phyloP scores from a whole-genome alignment of 1,140 invertebrate species.

The Maniola jurtina region DNA sequence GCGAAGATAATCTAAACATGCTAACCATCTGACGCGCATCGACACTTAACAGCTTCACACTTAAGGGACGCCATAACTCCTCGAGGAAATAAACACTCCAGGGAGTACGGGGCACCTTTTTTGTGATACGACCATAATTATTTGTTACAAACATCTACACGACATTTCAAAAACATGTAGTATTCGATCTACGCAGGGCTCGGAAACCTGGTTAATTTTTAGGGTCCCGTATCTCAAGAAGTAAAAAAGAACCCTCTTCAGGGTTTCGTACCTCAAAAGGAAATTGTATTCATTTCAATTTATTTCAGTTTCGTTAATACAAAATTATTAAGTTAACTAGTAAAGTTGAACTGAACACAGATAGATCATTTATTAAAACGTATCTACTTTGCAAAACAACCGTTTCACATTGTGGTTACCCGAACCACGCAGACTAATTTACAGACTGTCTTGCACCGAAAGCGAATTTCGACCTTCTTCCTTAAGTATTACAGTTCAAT shows the following conservation, averaged over 20 bases:
- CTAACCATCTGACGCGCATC: slow-evolving; percentile 22
- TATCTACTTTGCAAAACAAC: background rate
- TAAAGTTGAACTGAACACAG: background rate
- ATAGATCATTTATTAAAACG: slow-evolving; percentile 4
- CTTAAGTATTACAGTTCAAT: background rate
- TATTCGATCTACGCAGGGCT: too few relatives aligned
- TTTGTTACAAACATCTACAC: background rate
- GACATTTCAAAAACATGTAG: background rate
- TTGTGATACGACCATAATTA: background rate
- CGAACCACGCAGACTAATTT: background rate
- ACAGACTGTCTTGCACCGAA: background rate
- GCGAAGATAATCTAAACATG: slow-evolving; percentile 31
- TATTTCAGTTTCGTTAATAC: background rate
- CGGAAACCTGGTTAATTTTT: too few relatives aligned
- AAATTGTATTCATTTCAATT: background rate
- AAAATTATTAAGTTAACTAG: background rate
- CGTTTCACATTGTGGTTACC: background rate
- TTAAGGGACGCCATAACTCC: slow-evolving; percentile 19
- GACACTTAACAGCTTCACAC: slow-evolving; percentile 28
- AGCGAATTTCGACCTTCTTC: background rate
- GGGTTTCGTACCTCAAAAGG: too few relatives aligned
- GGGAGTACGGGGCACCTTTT: slow-evolving; percentile 9
- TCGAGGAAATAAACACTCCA: slow-evolving; percentile 21
- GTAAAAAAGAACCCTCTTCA: too few relatives aligned
- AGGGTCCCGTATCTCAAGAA: too few relatives aligned